Base-by-base conservation (phyloP, 1,140 invertebrate species). In the Atta cephalotes region DNA sequence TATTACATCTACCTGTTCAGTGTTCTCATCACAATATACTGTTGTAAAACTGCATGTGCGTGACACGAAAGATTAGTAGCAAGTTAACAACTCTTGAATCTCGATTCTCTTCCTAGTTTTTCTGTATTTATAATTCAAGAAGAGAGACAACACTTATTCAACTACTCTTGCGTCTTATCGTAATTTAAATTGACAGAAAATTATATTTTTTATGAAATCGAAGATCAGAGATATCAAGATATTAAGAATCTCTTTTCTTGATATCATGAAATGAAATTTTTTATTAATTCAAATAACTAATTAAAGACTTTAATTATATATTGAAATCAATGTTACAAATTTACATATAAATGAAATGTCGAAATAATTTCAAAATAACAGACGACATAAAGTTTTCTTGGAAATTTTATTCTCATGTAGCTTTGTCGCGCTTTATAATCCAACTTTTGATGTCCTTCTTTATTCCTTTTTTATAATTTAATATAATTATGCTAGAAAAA, bases 1-100 rank as follows among this genome's bases (percentile, higher is more conserved):
- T 45, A 28, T 25, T 91, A 87, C 89, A 91, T 87, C 90, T 91
- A 91, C 89, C 90, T 91, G 81, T 89, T 91, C 65, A 70, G 62
- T 56, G 51, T 68, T 91, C 87, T 89, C 85, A 60, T 70, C 80
- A 58, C 65, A 68, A 45, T 45, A 85, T 71, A 56, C 76, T 53
- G 16, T 81, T 60, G 65, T 65, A 84, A 45, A 35, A 12, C 79
- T 51, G 25, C 58, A 39, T 72, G n/a, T 76, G 45, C 51, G 56
- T 66, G 56, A 60, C 58, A 79, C 28, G 72, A 88, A 79, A 79
- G 77, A 79, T 79, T 66, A 66, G 62, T 58, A 49, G 25, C 60
- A 12, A 58, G 14, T 79, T 65, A 18, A 51, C 25, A 66, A 18
- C 45, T 79, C 25, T 66, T 66, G 77, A 78, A 78, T 78, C 16